Percentiles rank a stretch among this genome's conserved stretches.
These are phyloP conservation scores for Euthynnus affinis DNA, from an alignment of 2,797 vertebrate species.

Conservation along the genomic window DNA sequence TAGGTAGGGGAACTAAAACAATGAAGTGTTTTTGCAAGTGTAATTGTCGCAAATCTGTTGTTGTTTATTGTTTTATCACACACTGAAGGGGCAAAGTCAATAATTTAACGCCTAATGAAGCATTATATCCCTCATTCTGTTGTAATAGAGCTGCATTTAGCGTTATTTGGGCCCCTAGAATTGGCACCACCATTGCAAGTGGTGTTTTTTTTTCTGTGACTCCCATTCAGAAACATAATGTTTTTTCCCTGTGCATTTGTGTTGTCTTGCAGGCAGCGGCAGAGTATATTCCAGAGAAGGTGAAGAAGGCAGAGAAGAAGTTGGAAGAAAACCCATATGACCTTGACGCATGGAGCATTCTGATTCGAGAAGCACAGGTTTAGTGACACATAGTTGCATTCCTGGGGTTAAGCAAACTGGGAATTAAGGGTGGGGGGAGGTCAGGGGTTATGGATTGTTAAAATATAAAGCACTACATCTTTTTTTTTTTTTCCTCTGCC, in stretches of 20 bases:
- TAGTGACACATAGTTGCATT: slow-evolving; percentile 99
- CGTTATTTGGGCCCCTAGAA: fast-evolving
- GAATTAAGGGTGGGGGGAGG: slow-evolving; percentile 53
- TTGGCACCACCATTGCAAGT: background rate
- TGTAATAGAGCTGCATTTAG: too few relatives aligned
- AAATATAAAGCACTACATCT: slow-evolving; percentile 54
- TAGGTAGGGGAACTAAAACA: background rate
- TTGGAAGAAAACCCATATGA: slow-evolving; percentile 99
- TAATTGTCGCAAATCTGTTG: background rate
- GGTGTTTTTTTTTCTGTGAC: background rate
- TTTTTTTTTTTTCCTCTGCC: slow-evolving; percentile 2
- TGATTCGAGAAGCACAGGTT: slow-evolving; percentile 99
- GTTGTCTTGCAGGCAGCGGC: slow-evolving; percentile 87
- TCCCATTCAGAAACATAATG: slow-evolving; percentile 33
- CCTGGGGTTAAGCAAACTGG: slow-evolving; percentile 86
- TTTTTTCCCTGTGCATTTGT: slow-evolving; percentile 58
- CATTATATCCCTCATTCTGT: background rate
- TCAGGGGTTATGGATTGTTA: slow-evolving; percentile 37
- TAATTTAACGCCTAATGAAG: fast-evolving
- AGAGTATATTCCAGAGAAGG: slow-evolving; percentile 99
- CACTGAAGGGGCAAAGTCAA: background rate
- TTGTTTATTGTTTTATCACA: too few relatives aligned
- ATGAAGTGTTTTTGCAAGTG: background rate
- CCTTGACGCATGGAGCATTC: slow-evolving; percentile 99
- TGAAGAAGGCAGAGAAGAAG: slow-evolving; percentile 99